phyloP scores from a whole-genome alignment of 2,888 invertebrate genomes.

The Hipparchia sbordonii region DNA sequence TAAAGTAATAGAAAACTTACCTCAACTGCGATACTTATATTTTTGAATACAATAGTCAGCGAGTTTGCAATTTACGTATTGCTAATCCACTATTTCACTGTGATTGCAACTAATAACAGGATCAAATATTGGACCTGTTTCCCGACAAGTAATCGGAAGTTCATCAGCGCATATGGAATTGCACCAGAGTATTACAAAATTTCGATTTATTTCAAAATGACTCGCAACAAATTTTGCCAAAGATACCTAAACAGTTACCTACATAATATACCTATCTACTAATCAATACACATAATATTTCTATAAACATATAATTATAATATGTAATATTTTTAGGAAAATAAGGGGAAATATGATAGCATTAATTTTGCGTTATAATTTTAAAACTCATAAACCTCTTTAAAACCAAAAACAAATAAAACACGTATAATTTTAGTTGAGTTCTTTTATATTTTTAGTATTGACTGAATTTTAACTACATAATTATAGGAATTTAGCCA shows the following conservation, averaged over 20 bases:
- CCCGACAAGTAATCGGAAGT: slow-evolving; percentile 17
- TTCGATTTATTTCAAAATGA: slow-evolving; percentile 13
- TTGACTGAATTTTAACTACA: too few relatives aligned
- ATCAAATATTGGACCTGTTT: background rate
- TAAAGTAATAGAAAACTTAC: background rate
- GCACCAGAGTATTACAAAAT: slow-evolving; percentile 8
- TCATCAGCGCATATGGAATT: slow-evolving; percentile 18
- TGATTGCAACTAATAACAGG: background rate
- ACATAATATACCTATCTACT: too few relatives aligned
- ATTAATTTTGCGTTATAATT: too few relatives aligned
- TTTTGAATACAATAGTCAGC: background rate
- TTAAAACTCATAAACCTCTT: too few relatives aligned
- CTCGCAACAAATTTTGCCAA: background rate
- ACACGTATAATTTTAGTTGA: too few relatives aligned
- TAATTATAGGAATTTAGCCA: too few relatives aligned
- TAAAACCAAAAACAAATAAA: too few relatives aligned
- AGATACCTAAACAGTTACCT: background rate
- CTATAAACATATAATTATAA: too few relatives aligned
- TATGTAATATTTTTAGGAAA: too few relatives aligned
- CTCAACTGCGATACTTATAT: background rate
- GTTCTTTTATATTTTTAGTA: too few relatives aligned
- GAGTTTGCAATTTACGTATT: background rate
- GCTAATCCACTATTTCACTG: background rate
- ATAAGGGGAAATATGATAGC: too few relatives aligned
- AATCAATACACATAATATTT: too few relatives aligned